phyloP scores from a whole-genome alignment of 2,888 invertebrate genomes.

The Eurytoma adleriae region DNA sequence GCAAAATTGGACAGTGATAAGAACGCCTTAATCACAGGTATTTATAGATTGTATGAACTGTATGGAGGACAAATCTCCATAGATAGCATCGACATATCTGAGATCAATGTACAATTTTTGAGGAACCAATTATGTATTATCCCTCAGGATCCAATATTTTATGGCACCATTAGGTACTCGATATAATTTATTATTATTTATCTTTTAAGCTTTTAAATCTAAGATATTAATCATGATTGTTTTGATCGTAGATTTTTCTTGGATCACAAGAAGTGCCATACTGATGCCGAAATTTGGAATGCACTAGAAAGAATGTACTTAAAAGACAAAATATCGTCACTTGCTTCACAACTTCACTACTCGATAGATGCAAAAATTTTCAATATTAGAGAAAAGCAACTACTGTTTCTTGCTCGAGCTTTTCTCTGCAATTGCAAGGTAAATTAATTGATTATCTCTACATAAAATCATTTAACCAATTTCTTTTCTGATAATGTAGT shows the following conservation, averaged over 20 bases:
- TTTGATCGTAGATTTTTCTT: conserved; percentile 74
- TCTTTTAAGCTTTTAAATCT: background rate
- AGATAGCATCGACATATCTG: conserved; percentile 77
- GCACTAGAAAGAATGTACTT: conserved; percentile 76
- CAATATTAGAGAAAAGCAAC: conserved; percentile 79
- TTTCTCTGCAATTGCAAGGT: conserved; percentile 79
- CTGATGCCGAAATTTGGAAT: conserved; percentile 75
- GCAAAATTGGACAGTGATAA: conserved; percentile 78
- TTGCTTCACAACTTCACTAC: conserved; percentile 75
- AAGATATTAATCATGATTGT: background rate
- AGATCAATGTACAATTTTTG: conserved; percentile 73
- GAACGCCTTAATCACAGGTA: conserved; percentile 78
- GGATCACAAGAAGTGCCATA: conserved; percentile 73
- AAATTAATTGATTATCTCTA: conserved; percentile 62
- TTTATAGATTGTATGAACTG: conserved; percentile 80
- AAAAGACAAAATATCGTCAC: conserved; percentile 73
- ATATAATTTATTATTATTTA: background rate
- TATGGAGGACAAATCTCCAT: conserved; percentile 77
- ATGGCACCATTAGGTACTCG: conserved; percentile 69
- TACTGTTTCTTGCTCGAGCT: conserved; percentile 81
- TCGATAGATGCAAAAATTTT: conserved; percentile 75
- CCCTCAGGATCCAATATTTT: conserved; percentile 82
- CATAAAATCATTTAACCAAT: background rate
- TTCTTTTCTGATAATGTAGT: too few species aligned
- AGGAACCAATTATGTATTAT: conserved; percentile 78